Base-by-base conservation (phyloP, 1,140 invertebrate genomes). In the Pararge aegeria region DNA sequence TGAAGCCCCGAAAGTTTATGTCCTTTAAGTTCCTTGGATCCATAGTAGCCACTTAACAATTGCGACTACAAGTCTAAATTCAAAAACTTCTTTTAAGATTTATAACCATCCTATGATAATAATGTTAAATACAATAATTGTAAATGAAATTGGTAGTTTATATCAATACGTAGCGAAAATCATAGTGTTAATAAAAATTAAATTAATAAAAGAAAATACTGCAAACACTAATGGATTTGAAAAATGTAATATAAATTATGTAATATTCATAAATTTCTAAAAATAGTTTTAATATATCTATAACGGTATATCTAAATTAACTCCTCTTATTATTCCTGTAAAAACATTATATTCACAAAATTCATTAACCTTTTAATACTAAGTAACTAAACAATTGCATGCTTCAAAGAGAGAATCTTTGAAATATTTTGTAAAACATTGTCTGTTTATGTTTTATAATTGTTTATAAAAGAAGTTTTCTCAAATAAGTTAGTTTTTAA, bases 211-310 rank as follows among this genome's bases (percentile, higher is more conserved):
- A 50, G 7, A 51, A 62, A 51, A 63, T 61, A 72, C 66, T 72
- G 69, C 69, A 72, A 64, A 72, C 69, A 72, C 69, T 72, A 59
- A 72, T 61, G 69, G 69, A 72, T 72, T 72, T 72, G 69, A 72
- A 66, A 65, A 52, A 38, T 63, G 59, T 64, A 58, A 53, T 48
- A 66, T 60, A 63, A 72, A 55, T 6, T 16, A 16, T 42, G 9
- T 42, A 15, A 52, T 64, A 46, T 59, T 30, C 42, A 30, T 64
- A 60, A 61, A 64, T 57, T 56, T 6, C 38, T 18, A 51, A 34
- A 34, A 34, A 56, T 65, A 6, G 49, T 16, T 52, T 37, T 61
- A 46, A 44, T 55, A 52, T 57, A 60, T 53, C 34, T 42, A 55
- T 53, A 20, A 16, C 15, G 7, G 7, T n/a, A n/a, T n/a, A 49